Conservation (phyloP, 2,888 invertebrate species). For the Apeira syringaria region DNA sequence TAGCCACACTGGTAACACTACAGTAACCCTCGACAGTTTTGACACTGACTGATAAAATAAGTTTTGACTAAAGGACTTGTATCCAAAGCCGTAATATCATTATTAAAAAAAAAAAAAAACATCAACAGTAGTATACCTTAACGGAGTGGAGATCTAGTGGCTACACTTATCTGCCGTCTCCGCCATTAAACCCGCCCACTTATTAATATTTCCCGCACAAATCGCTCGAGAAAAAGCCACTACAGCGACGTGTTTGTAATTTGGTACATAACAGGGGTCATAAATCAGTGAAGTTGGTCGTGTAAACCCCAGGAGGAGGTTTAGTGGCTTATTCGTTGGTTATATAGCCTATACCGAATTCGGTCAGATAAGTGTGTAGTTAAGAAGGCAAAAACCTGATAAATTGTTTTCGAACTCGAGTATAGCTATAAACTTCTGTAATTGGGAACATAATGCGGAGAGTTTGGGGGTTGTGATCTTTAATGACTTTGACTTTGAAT, state of each 20-base stretch:
- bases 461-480: conserved; percentile 8
- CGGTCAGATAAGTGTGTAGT: conserved; percentile 38
- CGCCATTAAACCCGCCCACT: not conserved
- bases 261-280: conserved; percentile 22
- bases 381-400: conserved; percentile 34
- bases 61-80: too few species aligned
- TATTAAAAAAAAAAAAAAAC: too few species aligned
- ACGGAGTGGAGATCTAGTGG: too few species aligned
- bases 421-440: conserved; percentile 14
- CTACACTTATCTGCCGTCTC: too few species aligned
- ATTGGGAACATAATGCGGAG: conserved; percentile 11
- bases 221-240: conserved; percentile 8
- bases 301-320: conserved; percentile 35
- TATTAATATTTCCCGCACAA: conserved; percentile 21
- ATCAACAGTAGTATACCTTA: too few species aligned
- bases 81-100: too few species aligned
- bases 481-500: conserved; percentile 5
- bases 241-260: conserved; percentile 9
- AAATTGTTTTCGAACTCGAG: conserved; percentile 25
- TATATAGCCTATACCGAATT: conserved; percentile 35
- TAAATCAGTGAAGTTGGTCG: conserved; percentile 34
- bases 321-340: conserved; percentile 41
- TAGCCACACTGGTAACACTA: too few species aligned
- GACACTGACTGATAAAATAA: too few species aligned
- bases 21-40: too few species aligned